Percentiles rank a stretch among this genome's conserved stretches.
phyloP scores from a whole-genome alignment of 2,797 vertebrate genomes.

The Gila robusta region DNA sequence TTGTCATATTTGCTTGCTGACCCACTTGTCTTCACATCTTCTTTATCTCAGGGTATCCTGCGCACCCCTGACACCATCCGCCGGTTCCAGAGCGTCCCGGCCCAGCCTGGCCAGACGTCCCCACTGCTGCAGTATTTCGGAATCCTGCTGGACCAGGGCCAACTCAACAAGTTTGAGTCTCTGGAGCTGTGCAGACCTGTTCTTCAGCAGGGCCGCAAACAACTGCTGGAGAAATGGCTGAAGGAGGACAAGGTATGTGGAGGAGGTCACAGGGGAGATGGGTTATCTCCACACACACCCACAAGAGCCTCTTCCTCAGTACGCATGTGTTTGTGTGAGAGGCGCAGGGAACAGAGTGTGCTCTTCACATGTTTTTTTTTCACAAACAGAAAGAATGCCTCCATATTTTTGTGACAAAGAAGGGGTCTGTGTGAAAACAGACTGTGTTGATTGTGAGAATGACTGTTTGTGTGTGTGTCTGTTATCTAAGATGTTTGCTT shows the following conservation, averaged over 20 bases:
- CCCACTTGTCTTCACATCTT: background rate
- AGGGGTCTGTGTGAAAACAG: slow-evolving; percentile 20
- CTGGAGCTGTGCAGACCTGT: slow-evolving; percentile 96
- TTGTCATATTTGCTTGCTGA: background rate
- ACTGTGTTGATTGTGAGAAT: slow-evolving; percentile 15
- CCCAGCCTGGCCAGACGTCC: slow-evolving; percentile 96
- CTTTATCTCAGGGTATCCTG: slow-evolving; percentile 87
- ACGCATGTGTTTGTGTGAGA: background rate
- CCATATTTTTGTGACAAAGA: slow-evolving; percentile 30
- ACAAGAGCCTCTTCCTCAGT: slow-evolving; percentile 46
- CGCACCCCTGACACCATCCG: slow-evolving; percentile 98
- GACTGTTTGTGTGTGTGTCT: slow-evolving; percentile 25
- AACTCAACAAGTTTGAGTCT: slow-evolving; percentile 97
- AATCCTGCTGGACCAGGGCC: slow-evolving; percentile 96
- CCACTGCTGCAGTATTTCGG: slow-evolving; percentile 97
- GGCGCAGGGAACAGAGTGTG: slow-evolving; percentile 33
- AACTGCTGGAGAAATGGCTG: slow-evolving; percentile 96
- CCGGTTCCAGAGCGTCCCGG: slow-evolving; percentile 95
- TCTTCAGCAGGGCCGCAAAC: slow-evolving; percentile 96
- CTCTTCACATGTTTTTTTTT: background rate
- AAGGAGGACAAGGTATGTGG: slow-evolving; percentile 94
- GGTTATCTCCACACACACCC: slow-evolving; percentile 41
- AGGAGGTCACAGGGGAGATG: slow-evolving; percentile 22
- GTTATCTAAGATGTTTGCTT: slow-evolving; percentile 57
- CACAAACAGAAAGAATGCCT: slow-evolving; percentile 30